Conservation (phyloP, 1,140 invertebrate genomes). For the Penaeus indicus region DNA sequence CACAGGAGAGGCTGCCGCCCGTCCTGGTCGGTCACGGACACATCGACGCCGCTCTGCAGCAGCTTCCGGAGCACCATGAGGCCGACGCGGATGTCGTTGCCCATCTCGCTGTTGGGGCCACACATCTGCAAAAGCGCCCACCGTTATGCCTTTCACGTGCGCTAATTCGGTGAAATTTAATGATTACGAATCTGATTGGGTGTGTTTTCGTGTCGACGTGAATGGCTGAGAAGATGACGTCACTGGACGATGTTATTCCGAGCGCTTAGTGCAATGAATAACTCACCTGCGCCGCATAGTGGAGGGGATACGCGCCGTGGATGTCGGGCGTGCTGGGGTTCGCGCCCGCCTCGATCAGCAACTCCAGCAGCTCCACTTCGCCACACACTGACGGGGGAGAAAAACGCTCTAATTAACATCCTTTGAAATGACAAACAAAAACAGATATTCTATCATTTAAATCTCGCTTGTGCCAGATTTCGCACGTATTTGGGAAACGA, state of each 20-base stretch:
- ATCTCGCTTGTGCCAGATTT: no score
- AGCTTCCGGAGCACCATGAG: conserved; percentile 88
- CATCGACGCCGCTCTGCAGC: conserved; percentile 82
- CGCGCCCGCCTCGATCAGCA: conserved; percentile 86
- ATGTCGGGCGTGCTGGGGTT: conserved; percentile 88
- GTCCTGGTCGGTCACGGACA: conserved; percentile 90
- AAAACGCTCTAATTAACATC: not conserved
- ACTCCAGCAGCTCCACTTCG: conserved; percentile 86
- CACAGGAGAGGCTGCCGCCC: conserved; percentile 93
- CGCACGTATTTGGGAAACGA: no score
- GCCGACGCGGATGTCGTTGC: conserved; percentile 73
- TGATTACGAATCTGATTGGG: no score
- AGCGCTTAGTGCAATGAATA: conserved; percentile 70
- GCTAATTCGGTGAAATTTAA: no score
- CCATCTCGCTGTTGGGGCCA: conserved; percentile 73
- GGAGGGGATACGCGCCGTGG: conserved; percentile 93
- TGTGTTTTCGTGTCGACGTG: no score
- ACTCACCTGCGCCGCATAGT: conserved; percentile 98
- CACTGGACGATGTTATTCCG: no score
- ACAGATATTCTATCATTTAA: no score
- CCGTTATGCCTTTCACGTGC: no score
- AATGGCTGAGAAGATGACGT: no score
- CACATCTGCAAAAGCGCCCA: conserved; percentile 60
- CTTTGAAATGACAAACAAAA: no score
- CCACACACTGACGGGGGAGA: conserved; percentile 81